phyloP scores from a whole-genome alignment of 2,113 vertebrate species.

The Cairina moschata region DNA sequence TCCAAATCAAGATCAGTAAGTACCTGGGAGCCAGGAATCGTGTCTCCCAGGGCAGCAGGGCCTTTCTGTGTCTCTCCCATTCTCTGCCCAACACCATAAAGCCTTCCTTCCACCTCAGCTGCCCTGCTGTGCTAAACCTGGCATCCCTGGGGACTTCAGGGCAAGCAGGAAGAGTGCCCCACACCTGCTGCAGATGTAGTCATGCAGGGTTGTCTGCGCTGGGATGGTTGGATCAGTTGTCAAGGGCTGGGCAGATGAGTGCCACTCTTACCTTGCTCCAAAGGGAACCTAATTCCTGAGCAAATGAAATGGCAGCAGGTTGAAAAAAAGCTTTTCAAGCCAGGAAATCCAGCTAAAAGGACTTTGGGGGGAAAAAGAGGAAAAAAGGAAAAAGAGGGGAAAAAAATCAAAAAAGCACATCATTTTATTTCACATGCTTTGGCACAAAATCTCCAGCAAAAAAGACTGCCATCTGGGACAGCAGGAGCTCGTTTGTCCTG shows the following conservation, averaged over 20 bases:
- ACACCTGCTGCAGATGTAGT: too few species aligned
- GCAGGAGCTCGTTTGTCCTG: not conserved
- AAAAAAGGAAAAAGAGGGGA: not conserved
- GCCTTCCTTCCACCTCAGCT: too few species aligned
- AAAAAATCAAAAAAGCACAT: not conserved
- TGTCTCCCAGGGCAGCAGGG: too few species aligned
- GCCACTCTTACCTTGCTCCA: not conserved
- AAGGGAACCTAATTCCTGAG: not conserved
- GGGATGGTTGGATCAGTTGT: too few species aligned
- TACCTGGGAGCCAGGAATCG: too few species aligned
- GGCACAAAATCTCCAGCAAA: not conserved
- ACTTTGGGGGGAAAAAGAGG: not conserved
- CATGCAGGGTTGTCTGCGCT: too few species aligned
- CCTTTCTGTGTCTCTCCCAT: too few species aligned
- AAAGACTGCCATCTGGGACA: not conserved
- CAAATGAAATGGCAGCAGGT: not conserved
- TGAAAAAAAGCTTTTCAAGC: not conserved
- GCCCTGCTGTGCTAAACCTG: too few species aligned
- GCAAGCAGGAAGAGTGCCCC: too few species aligned
- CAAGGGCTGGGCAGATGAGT: not conserved
- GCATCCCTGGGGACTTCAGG: too few species aligned
- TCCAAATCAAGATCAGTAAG: too few species aligned
- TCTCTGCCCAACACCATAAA: too few species aligned
- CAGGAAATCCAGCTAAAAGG: not conserved
- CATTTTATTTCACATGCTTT: not conserved